Evolutionary conservation across 2,888 invertebrate genomes (phyloP).

Genomic region (Epicampocera succincta): DNA sequence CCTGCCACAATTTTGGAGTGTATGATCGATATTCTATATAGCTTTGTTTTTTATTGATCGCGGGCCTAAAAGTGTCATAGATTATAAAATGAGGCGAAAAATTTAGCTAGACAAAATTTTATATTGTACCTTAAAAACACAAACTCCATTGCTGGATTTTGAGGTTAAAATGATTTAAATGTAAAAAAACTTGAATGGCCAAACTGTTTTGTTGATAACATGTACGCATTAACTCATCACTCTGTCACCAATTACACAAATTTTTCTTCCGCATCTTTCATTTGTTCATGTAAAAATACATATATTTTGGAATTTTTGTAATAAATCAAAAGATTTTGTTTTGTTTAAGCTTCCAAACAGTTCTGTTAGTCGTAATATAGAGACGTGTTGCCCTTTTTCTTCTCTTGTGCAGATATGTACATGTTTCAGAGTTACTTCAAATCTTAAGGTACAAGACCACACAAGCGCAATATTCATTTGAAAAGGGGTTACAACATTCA

Average conservation of each 20-base stretch:
- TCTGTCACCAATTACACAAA: conserved; percentile 23
- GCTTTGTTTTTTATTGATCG: too few relatives aligned
- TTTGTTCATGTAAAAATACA: background rate
- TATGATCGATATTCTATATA: too few relatives aligned
- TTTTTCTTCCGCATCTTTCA: conserved; percentile 1
- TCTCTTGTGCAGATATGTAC: background rate
- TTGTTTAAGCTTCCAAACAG: background rate
- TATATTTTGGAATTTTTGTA: background rate
- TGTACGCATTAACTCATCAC: background rate
- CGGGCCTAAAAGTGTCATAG: too few relatives aligned
- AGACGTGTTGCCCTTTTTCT: conserved; percentile 8
- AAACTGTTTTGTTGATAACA: background rate
- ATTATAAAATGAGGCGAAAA: too few relatives aligned
- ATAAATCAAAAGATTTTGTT: background rate
- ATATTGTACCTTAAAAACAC: too few relatives aligned
- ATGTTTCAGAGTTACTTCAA: conserved; percentile 5
- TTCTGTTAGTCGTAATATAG: conserved; percentile 11
- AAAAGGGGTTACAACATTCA: conserved; percentile 30
- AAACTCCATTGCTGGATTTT: too few relatives aligned
- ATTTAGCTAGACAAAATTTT: too few relatives aligned
- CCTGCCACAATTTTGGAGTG: too few relatives aligned
- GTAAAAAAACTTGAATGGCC: too few relatives aligned
- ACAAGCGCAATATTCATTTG: conserved; percentile 12
- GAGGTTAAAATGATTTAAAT: too few relatives aligned
- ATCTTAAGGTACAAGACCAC: conserved; percentile 8